Evolutionary conservation across 2,113 vertebrate species (phyloP), one percentile per base, ranked within the genome.

Genomic region (Alouatta palliata): DNA sequence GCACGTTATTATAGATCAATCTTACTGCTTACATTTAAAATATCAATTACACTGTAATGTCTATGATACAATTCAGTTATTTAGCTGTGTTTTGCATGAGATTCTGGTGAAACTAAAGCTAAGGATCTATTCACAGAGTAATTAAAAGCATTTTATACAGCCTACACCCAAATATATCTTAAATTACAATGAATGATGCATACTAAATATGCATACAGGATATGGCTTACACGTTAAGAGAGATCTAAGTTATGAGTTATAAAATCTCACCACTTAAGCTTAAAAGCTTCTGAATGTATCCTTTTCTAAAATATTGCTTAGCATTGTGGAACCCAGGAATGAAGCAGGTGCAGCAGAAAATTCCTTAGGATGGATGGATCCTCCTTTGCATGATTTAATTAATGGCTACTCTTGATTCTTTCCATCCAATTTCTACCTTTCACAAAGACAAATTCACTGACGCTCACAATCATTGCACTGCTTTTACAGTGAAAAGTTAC

Each of bases 161-260:
- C 97, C 81, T 98, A 98, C 98, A 96, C 98, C 98, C 97, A 98
- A 97, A 98, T 95, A 96, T 97, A 96, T 97, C 96, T 98, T 98
- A 98, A 98, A 96, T 99, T 98, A 98, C 94, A 98, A 95, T 96
- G 97, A 98, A 95, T 96, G 96, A 98, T 98, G 98, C 98, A 98
- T 97, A 97, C 95, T 89, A 96, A 92, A 96, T 98, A 98, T 98
- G 98, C 98, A 98, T 98, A 97, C 94, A 71, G 23, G 95, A 89
- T 98, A 99, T 99, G 98, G 98, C 98, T 99, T 99, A 98, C 98
- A 98, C 93, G 88, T 97, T 97, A 92, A 98, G 92, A 88, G 96
- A 30, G 61, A 98, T 97, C 94, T 90, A 92, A 98, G 97, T 97
- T 97, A 97, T 97, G 97, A 95, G 89, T 92, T 95, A 71, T 80